Evolutionary conservation across 2,113 vertebrate genomes (phyloP), one percentile per base, ranked within the genome.

Genomic region (Catharus fuscescens): DNA sequence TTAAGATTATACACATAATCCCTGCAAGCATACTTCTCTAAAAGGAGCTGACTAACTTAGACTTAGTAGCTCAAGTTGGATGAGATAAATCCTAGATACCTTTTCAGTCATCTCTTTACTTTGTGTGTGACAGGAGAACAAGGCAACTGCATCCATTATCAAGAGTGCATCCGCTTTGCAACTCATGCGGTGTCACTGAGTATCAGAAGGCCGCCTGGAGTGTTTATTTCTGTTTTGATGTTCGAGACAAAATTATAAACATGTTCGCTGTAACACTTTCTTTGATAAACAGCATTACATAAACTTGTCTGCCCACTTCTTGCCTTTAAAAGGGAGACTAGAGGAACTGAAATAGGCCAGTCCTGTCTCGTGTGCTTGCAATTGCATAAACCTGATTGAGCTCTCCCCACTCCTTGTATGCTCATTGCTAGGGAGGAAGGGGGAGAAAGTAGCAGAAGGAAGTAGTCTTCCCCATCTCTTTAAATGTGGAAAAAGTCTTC

Each of bases 201-300:
- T 53, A 80, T 76, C 80, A 32, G 42, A 64, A 34, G 32, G 48
- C 48, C 0, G 1, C 16, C 57, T 13, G 5, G 26, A n/a, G 80
- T 91, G 50, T 80, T 91, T 95, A 80, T 86, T 95, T 85, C 84
- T 94, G 50, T 66, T 94, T 85, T 65, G 42, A 74, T 67, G 34
- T 85, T 85, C 50, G 61, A 80, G 87, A 80, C 32, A 88, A 87
- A 95, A 65, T 82, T 87, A 47, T 87, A 82, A 82, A 91, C 61
- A 69, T 0, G 0, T 87, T 88, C 5, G 0, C 47, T 79, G 0
- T 72, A 85, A 34, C 47, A 45, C 59, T 94, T 80, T 65, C 38
- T 76, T 91, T 80, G 62, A 82, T 66, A 57, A 91, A 94, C 42
- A 88, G 12, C 26, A 15, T 86, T 88, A 29, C 18, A 34, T 88